Conservation (phyloP, 2,797 vertebrate species). For the Hirundo rustica region DNA sequence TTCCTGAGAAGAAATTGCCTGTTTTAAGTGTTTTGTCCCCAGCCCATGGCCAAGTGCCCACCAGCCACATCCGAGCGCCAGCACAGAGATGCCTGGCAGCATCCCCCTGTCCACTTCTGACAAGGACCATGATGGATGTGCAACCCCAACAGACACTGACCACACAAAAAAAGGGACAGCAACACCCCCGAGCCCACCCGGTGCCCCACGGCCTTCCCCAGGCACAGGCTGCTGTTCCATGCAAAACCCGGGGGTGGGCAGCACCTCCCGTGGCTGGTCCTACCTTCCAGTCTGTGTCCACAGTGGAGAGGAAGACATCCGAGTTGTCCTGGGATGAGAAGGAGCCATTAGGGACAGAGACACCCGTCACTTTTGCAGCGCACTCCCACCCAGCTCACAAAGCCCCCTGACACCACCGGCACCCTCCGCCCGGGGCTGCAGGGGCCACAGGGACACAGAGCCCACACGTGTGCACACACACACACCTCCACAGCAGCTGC, state of each 20-base stretch:
- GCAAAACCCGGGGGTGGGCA: rapidly evolving
- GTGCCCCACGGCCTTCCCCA: background rate
- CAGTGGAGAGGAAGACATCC: constrained; percentile 75
- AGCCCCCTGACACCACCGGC: background rate
- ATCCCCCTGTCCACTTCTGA: background rate
- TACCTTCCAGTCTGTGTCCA: constrained; percentile 86
- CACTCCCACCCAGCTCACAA: background rate
- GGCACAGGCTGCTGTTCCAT: background rate
- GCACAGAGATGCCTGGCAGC: background rate
- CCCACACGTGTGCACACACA: rapidly evolving
- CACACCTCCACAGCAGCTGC: background rate
- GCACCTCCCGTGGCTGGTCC: background rate
- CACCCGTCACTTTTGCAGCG: rapidly evolving
- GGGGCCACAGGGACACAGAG: background rate
- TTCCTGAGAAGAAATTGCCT: constrained; percentile 53
- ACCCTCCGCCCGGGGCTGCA: rapidly evolving
- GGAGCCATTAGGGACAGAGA: background rate
- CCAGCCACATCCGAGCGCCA: background rate
- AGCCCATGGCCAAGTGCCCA: background rate
- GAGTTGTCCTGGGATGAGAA: constrained; percentile 76
- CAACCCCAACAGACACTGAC: background rate
- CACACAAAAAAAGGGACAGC: background rate
- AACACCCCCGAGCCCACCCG: background rate
- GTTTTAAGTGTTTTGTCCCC: constrained; percentile 47
- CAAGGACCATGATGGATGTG: rapidly evolving